These are phyloP conservation scores for Lampropteryx suffumata DNA, from an alignment of 2,888 invertebrate species.

Conservation along the genomic window DNA sequence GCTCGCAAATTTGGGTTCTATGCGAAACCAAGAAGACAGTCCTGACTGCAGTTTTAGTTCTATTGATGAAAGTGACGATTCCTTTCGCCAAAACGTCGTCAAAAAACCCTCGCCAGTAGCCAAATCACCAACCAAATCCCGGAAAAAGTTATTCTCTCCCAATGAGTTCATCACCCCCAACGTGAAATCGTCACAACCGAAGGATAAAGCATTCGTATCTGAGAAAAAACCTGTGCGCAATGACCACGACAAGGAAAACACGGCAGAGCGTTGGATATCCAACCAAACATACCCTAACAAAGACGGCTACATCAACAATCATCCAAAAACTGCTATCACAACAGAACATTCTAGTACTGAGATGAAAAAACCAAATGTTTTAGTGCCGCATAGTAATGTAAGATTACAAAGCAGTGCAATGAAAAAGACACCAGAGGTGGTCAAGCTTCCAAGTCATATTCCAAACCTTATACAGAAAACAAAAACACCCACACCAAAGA, in stretches of 20 bases:
- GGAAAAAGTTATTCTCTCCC: constrained; percentile 30
- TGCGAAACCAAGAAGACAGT: constrained; percentile 53
- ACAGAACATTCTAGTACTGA: constrained; percentile 45
- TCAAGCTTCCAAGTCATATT: constrained; percentile 45
- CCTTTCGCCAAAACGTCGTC: constrained; percentile 53
- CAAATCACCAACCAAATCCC: constrained; percentile 28
- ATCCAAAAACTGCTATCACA: constrained; percentile 37
- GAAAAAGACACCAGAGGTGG: constrained; percentile 59
- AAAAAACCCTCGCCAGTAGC: constrained; percentile 45
- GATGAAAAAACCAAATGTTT: constrained; percentile 46
- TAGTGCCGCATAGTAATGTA: constrained; percentile 49
- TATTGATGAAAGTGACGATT: constrained; percentile 65
- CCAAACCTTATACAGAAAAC: constrained; percentile 50
- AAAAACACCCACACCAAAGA: constrained; percentile 64
- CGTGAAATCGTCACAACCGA: constrained; percentile 43
- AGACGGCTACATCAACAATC: constrained; percentile 44
- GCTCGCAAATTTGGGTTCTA: constrained; percentile 65
- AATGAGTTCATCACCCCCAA: constrained; percentile 54
- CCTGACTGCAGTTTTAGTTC: constrained; percentile 60
- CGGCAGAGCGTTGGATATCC: constrained; percentile 41
- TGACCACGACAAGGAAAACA: constrained; percentile 63
- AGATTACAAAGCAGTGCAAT: constrained; percentile 39
- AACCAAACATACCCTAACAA: constrained; percentile 53
- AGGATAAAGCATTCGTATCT: constrained; percentile 54
- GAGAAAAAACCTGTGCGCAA: constrained; percentile 52